Percentiles rank a stretch among this genome's conserved stretches.
Conservation (phyloP, 2,888 invertebrate genomes). For the Melolontha melolontha region DNA sequence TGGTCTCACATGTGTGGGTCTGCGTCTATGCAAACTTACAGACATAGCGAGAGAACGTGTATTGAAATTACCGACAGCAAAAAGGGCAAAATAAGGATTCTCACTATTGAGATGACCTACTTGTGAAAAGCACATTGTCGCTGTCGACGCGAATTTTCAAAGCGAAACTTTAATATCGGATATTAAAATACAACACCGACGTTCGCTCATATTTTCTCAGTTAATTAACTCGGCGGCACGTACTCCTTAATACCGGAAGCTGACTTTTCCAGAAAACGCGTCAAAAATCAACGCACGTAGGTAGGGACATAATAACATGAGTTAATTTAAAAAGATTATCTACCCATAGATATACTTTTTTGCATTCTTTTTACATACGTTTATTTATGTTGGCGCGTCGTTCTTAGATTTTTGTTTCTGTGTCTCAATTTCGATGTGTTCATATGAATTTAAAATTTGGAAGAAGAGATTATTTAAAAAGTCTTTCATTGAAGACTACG, state of each 20-base stretch:
- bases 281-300: conserved; percentile 1
- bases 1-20: neutral
- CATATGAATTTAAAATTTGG: no score
- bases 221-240: conserved; percentile 17
- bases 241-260: conserved; percentile 8
- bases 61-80: conserved; percentile 22
- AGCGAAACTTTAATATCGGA: conserved; percentile 33
- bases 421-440: no score
- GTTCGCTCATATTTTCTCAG: conserved; percentile 23
- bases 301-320: neutral
- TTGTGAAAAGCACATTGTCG: conserved; percentile 20
- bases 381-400: no score
- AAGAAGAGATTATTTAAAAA: no score
- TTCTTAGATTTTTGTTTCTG: no score
- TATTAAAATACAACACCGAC: conserved; percentile 33
- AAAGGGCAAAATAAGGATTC: conserved; percentile 11
- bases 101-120: conserved; percentile 13
- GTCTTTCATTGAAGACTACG: no score
- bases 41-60: neutral
- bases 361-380: no score
- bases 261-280: neutral
- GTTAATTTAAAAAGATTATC: conserved; percentile 11
- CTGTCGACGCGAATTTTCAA: conserved; percentile 19
- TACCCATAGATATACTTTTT: neutral
- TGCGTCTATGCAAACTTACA: neutral